Base-by-base conservation (phyloP, 2,888 invertebrate species). In the Heliconius ethilla region DNA sequence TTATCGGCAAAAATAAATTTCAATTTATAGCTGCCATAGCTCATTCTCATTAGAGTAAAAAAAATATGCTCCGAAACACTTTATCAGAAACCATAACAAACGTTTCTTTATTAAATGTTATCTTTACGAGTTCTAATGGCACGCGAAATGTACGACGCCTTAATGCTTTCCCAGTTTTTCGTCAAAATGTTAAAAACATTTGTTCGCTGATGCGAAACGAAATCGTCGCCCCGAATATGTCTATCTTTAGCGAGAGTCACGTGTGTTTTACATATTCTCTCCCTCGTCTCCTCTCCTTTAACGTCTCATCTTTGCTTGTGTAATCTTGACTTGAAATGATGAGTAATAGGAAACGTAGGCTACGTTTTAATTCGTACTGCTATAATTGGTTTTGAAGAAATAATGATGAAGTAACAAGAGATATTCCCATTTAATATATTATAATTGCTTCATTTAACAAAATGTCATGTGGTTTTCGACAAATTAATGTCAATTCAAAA, bases 221-320 rank as follows among this genome's bases (percentile, higher is more conserved):
- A 92, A 92, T 92, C 91, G 90, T 90, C 90, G 87, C 89, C 82
- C 86, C 88, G 90, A 90, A 91, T 90, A 90, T 90, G 89, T 91
- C 90, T 89, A 69, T 69, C 86, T 88, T 88, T 88, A 88, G 88
- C 90, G 91, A 92, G 91, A 90, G 89, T 89, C 86, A 85, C 83
- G 84, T 89, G 89, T 89, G 90, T 90, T 91, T 89, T 88, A 92
- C 91, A 91, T 91, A 90, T 91, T 91, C 27, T 27, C 27, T 27
- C 27, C 27, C 27, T 27, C 27, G 2, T 27, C 27, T 27, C 89
- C 88, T 89, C 87, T 59, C 89, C 89, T 89, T 89, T 89, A 90
- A 89, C 89, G 89, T 88, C 89, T 89, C 89, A 89, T 87, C 87
- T 86, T 87, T 89, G 87, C 88, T 70, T 45, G 73, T 74, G 62